Evolutionary conservation across 2,888 invertebrate species (phyloP), one percentile per base, ranked within the genome.

Genomic region (Pammene aurita): DNA sequence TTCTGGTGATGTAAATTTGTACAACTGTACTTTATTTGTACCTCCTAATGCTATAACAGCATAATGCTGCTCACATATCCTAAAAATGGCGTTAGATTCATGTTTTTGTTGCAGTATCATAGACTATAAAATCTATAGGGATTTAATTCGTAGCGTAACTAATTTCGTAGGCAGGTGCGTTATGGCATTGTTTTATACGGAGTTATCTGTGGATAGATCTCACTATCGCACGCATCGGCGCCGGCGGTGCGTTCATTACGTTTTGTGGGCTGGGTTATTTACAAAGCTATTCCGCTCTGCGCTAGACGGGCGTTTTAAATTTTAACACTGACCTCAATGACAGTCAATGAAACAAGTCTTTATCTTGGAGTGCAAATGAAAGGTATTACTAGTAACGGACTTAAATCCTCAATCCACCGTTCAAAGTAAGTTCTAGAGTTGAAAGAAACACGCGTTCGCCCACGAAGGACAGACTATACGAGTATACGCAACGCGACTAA

Each of bases 151-250:
- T 50, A 50, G 46, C 48, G 46, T 41, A 34, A 56, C 56, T 7
- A 68, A 52, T 50, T 16, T 4, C 2, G 56, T 57, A 18, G 35
- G 26, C 38, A 26, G 14, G 46, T 66, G 50, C 41, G 42, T 57
- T 50, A 63, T 42, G 16, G 38, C 41, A 34, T 16, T 50, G 41
- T 38, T 57, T 66, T 57, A 66, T 18, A 61, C 14, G 38, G 18
- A 14, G 42, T 63, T 57, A 68, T 57, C 52, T 57, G 10, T 18
- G 16, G 41, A 34, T 11, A 7, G 35, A 63, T 50, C 63, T 34
- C 46, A 52, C 10, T 41, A 35, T 48, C 57, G 35, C 18, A 52
- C 52, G 66, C 58, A 35, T 50, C 58, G 57, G 57, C 57, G 52
- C 13, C 18, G 7, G 16, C 50, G 50, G 5, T 10, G 50, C 50